Base-by-base conservation (phyloP, 2,888 invertebrate genomes). In the Dolichopus griseipennis region DNA sequence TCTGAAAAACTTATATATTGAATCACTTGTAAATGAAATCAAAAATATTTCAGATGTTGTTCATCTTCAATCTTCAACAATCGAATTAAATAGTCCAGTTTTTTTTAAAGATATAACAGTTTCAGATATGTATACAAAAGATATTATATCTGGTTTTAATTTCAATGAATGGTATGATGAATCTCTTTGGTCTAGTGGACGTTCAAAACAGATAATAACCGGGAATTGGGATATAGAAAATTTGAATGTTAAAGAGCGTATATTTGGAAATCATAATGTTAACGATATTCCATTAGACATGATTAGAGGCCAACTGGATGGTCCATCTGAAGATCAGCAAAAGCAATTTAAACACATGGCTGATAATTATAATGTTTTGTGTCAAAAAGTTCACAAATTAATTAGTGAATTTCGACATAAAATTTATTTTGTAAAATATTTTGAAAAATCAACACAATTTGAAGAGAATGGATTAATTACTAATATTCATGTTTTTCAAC, bases 201-300 rank as follows among this genome's bases (percentile, higher is more conserved):
- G 76, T 4, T 52, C 75, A 0, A 72, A 75, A 10, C 84, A 85
- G 73, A 74, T 75, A 6, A 77, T 87, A 8, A 76, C 75, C 12
- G 83, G 83, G 7, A 79, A 81, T 41, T 86, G 86, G 85, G 80
- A 75, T 2, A 72, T 83, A 1, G 69, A 75, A 7, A 78, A 81
- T 68, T 73, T 84, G 20, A 73, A 76, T 43, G 81, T 84, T 61
- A 70, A 75, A n/a, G 75, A 78, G 22, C 71, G 78, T 67, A 75
- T 82, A 1, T 69, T 67, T 12, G 80, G 82, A 10, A 74, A 71
- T 67, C 79, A 77, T 4, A 18, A 52, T 52, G 72, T 84, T 1
- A 78, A 78, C 69, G 78, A 75, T 33, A 70, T 79, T 0, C 74
- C 80, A 70, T 71, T 83, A 61, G 61, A 63, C 34, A 64, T 68